Base-by-base conservation (phyloP, 2,113 vertebrate genomes). In the Mastomys natalensis region DNA sequence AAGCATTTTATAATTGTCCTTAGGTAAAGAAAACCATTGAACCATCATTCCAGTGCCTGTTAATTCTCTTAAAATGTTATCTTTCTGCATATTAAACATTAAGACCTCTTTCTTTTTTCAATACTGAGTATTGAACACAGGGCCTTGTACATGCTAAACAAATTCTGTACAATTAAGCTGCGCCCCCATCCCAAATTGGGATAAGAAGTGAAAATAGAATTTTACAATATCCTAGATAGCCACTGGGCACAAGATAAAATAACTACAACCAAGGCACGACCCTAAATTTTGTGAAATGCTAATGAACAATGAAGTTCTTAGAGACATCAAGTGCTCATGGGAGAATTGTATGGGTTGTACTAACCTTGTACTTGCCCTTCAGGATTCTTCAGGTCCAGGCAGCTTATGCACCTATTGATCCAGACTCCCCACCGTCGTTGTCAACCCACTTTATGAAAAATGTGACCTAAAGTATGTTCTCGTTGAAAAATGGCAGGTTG, bases 341-440 rank as follows among this genome's bases (percentile, higher is more conserved):
- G 81, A 70, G 72, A 40, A 48, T 45, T 70, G 29, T 80, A 90
- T 0, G 66, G 6, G 73, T 34, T 82, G 6, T 17, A 1, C 89
- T 98, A 85, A 93, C 51, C 96, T 26, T 94, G 7, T 53, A 3
- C 64, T 91, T 98, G 5, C 95, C 98, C 81, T 11, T 53, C 98
- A 99, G 99, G 94, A 99, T 99, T 96, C 99, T 99, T 60, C 99
- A 99, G 89, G 97, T 99, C 64, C 98, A 99, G 62, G 99, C 99
- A 97, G 99, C 99, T 0, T 99, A 99, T 97, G 98, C 98, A 22
- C 99, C 99, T 16, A 19, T 99, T 96, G 99, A 99, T 97, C 99
- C 99, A 87, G 99, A 99, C 82, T 98, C 98, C 84, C 98, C 99
- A 68, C 98, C 99, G 82, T 60, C 93, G 3, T 96, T 99, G 87